A percentile compares a stretch with the other conserved stretches of the same genome.
phyloP scores from a whole-genome alignment of 1,140 invertebrate genomes.

The Charaxes varanes region DNA sequence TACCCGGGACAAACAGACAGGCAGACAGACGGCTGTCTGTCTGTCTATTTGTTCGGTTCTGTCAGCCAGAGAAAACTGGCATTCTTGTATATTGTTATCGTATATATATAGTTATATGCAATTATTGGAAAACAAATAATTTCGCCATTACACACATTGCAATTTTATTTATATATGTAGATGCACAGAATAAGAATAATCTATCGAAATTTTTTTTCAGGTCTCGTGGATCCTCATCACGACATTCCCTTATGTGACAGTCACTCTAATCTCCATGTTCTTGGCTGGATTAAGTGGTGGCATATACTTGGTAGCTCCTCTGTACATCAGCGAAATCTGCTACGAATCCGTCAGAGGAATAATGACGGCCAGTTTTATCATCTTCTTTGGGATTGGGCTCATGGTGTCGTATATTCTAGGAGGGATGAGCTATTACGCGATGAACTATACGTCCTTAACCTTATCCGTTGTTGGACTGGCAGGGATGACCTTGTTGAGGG shows the following conservation, averaged over 20 bases:
- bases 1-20: too few species aligned
- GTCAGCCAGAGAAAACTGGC: too few species aligned
- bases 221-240: constrained; percentile 26
- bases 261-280: constrained; percentile 25
- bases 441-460: constrained; percentile 38
- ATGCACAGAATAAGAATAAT: too few species aligned
- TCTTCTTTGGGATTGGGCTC: constrained; percentile 36
- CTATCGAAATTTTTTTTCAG: constrained; percentile 18
- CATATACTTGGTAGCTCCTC: constrained; percentile 20
- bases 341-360: constrained; percentile 41
- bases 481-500: constrained; percentile 34
- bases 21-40: too few species aligned
- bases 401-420: constrained; percentile 46
- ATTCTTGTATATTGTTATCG: too few species aligned
- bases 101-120: too few species aligned
- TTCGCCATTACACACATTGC: too few species aligned
- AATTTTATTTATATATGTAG: too few species aligned
- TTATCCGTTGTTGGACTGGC: constrained; percentile 35
- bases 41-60: too few species aligned
- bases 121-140: too few species aligned
- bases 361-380: constrained; percentile 36
- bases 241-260: constrained; percentile 21
- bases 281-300: constrained; percentile 26
- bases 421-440: constrained; percentile 34
- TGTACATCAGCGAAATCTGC: constrained; percentile 31